Evolutionary conservation across 2,888 invertebrate species (phyloP).

Genomic region (Campopleginae sp.): DNA sequence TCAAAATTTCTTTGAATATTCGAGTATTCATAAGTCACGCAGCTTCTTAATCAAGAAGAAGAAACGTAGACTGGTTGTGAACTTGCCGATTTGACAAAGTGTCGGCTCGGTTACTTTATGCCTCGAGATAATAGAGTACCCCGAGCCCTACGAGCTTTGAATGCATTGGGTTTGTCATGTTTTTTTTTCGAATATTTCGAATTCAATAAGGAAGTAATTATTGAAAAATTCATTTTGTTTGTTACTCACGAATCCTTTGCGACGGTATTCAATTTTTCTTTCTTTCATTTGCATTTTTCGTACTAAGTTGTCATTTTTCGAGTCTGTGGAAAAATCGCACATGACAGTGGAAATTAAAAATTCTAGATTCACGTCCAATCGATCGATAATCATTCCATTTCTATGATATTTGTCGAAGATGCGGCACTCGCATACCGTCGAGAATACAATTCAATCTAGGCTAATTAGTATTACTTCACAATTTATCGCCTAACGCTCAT

Average conservation of each 20-base stretch:
- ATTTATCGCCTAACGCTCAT: conserved; percentile 58
- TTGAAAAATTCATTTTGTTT: not conserved
- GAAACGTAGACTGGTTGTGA: not conserved
- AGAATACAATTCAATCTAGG: conserved; percentile 53
- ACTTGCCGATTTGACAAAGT: conserved; percentile 30
- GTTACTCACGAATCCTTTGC: not conserved
- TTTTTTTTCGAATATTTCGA: not conserved
- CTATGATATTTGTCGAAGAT: not conserved
- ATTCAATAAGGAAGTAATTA: not conserved
- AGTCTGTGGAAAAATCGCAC: not conserved
- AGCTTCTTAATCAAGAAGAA: not conserved
- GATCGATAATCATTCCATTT: not conserved
- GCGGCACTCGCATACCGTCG: conserved; percentile 36
- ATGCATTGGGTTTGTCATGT: conserved; percentile 1
- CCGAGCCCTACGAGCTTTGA: conserved; percentile 41
- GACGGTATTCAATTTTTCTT: not conserved
- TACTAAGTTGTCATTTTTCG: not conserved
- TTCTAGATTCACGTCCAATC: conserved; percentile 3
- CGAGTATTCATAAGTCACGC: not conserved
- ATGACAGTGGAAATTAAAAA: not conserved
- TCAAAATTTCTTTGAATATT: conserved; percentile 1
- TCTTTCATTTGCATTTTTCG: not conserved
- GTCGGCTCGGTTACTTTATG: conserved; percentile 62
- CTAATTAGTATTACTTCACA: conserved; percentile 43
- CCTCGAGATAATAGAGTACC: conserved; percentile 54